These are phyloP conservation scores for Pimpla rufipes DNA, from an alignment of 2,888 invertebrate species.

Conservation along the genomic window DNA sequence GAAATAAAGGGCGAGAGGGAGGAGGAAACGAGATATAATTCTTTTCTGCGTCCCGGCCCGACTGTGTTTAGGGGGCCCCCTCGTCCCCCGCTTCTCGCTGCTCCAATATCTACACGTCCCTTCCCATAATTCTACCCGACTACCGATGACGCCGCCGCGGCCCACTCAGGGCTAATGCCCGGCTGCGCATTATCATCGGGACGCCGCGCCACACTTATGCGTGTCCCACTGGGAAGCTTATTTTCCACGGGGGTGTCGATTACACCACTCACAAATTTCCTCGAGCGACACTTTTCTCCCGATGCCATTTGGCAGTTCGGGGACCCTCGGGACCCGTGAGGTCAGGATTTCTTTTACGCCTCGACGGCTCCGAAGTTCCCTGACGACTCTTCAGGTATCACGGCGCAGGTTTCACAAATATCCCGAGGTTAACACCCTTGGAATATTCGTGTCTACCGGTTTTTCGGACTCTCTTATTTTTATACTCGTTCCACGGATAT, in stretches of 20 bases:
- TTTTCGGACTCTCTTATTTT: neutral
- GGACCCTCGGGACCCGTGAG: too few relatives aligned
- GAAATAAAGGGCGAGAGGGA: constrained; percentile 29
- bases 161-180: too few relatives aligned
- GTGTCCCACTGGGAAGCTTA: constrained; percentile 68
- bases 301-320: constrained; percentile 23
- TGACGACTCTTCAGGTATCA: too few relatives aligned
- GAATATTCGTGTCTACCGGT: too few relatives aligned
- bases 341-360: too few relatives aligned
- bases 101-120: constrained; percentile 56
- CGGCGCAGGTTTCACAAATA: too few relatives aligned
- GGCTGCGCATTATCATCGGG: neutral
- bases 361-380: too few relatives aligned
- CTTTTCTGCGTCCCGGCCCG: constrained; percentile 76
- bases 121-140: constrained; percentile 6
- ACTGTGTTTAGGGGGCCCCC: constrained; percentile 72
- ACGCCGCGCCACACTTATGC: constrained; percentile 60
- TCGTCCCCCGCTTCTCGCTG: constrained; percentile 32
- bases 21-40: constrained; percentile 72
- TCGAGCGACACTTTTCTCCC: constrained; percentile 43
- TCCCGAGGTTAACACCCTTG: too few relatives aligned
- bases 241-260: constrained; percentile 66
- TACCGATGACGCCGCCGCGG: neutral
- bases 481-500: neutral
- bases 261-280: constrained; percentile 43